phyloP scores from a whole-genome alignment of 2,888 invertebrate genomes.

The Campoplex capitator region DNA sequence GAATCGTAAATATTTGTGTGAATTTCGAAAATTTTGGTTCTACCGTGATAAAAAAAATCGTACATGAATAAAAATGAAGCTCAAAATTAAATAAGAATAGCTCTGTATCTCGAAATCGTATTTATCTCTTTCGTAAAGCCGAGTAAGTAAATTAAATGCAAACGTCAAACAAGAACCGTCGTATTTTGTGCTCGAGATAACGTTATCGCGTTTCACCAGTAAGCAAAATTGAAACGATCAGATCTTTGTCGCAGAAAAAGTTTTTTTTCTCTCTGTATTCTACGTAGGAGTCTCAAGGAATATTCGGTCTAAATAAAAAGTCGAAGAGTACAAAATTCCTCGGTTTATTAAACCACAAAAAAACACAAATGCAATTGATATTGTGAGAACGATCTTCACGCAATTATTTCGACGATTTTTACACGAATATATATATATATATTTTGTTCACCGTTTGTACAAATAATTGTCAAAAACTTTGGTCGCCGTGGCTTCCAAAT shows the following conservation, averaged over 20 bases:
- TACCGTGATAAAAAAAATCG: background rate
- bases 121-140: background rate
- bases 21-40: background rate
- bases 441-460: conserved; percentile 12
- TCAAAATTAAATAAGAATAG: background rate
- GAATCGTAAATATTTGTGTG: too few relatives aligned
- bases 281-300: background rate
- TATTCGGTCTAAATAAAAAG: background rate
- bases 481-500: conserved; percentile 36
- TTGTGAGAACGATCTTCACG: background rate
- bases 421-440: conserved; percentile 5
- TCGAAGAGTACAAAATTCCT: conserved; percentile 27
- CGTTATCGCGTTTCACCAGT: background rate
- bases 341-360: conserved; percentile 44
- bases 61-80: background rate
- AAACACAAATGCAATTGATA: conserved; percentile 31
- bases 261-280: background rate
- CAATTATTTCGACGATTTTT: background rate
- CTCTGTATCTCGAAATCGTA: background rate
- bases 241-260: background rate
- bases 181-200: background rate
- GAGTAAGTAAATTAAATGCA: background rate
- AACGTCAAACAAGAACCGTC: background rate
- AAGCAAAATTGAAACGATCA: background rate
- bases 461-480: conserved; percentile 31